A percentile compares a stretch with the other conserved stretches of the same genome.
Evolutionary conservation across 2,797 vertebrate species (phyloP).

Genomic region (Monodelphis domestica): DNA sequence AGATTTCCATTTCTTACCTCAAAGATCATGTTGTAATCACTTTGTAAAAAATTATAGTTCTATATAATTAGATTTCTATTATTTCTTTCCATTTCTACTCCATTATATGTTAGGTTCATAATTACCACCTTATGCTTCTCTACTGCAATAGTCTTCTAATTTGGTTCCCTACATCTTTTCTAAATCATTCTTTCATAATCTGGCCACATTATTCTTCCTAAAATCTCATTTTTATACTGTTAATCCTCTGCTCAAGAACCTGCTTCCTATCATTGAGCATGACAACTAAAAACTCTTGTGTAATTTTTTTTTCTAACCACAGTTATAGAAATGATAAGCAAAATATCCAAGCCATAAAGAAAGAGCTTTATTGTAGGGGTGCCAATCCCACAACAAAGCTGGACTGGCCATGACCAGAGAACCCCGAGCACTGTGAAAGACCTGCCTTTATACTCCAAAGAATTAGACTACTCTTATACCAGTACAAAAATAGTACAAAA

Average conservation of each 20-base stretch:
- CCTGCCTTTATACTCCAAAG: no score
- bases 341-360: no score
- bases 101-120: background rate
- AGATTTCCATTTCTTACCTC: background rate
- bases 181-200: background rate
- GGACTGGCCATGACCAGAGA: no score
- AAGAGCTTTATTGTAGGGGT: no score
- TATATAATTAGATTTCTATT: background rate
- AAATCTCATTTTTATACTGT: background rate
- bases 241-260: background rate
- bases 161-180: background rate
- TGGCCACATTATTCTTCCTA: background rate
- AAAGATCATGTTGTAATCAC: no score
- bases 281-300: background rate
- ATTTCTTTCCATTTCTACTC: background rate
- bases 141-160: background rate
- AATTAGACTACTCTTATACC: no score
- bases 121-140: background rate
- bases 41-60: no score
- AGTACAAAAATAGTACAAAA: no score
- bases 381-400: no score
- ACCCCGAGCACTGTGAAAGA: no score
- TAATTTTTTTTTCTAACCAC: no score
- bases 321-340: no score
- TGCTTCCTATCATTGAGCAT: background rate